Evolutionary conservation across 2,888 invertebrate genomes (phyloP).

Genomic region (Cyaniris semiargus): DNA sequence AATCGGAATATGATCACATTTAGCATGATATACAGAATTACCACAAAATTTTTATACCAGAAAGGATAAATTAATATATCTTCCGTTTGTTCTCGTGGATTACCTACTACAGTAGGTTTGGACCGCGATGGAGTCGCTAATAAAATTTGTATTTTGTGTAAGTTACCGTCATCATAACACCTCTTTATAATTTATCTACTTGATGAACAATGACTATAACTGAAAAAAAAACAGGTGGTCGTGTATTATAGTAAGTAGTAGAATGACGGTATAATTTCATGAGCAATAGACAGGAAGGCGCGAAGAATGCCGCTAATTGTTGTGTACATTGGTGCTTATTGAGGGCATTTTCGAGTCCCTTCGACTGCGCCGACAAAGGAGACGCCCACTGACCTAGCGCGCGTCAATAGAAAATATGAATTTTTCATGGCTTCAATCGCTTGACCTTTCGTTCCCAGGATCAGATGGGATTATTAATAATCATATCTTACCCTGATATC

Average conservation of each 20-base stretch:
- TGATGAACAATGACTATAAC: not conserved
- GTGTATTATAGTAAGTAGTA: not conserved
- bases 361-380: conserved; percentile 60
- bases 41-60: no score
- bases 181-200: not conserved
- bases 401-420: conserved; percentile 31
- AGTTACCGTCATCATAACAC: not conserved
- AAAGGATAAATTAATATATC: no score
- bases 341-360: conserved; percentile 62
- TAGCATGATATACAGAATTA: no score
- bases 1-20: no score
- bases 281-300: conserved; percentile 47
- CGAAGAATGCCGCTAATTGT: conserved; percentile 68
- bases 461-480: not conserved
- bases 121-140: no score
- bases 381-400: conserved; percentile 46
- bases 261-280: conserved; percentile 36
- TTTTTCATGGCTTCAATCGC: not conserved
- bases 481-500: not conserved
- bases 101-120: no score
- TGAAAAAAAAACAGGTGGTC: not conserved
- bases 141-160: no score
- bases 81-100: no score
- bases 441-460: not conserved
- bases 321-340: conserved; percentile 71